Conservation (phyloP, 2,888 invertebrate species). For the Drosophila melanosoma region DNA sequence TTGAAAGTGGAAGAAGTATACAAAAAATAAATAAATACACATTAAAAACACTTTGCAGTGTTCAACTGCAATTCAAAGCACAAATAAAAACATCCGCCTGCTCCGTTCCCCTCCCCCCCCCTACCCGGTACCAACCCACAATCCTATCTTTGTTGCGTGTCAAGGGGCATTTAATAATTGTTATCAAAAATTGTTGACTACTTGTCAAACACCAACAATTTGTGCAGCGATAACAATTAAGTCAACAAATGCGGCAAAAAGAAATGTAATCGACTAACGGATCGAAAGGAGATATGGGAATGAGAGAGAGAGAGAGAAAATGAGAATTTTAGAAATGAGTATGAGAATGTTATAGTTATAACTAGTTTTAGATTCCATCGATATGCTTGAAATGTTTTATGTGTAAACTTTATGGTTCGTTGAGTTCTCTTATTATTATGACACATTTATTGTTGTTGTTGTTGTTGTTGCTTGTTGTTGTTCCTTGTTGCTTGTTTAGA, state of each 20-base stretch:
- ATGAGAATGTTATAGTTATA: slow-evolving; percentile 5
- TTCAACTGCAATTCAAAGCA: slow-evolving; percentile 26
- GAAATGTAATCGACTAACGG: slow-evolving; percentile 3
- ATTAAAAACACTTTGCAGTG: slow-evolving; percentile 9
- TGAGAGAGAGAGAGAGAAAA: background rate
- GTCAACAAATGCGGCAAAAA: slow-evolving; percentile 63
- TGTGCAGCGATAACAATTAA: slow-evolving; percentile 75
- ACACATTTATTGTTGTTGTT: slow-evolving; percentile 53
- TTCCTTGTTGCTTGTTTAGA: slow-evolving; percentile 28
- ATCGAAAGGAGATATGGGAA: slow-evolving; percentile 4
- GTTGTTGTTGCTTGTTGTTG: slow-evolving; percentile 6
- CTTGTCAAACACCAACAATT: slow-evolving; percentile 78
- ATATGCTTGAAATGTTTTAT: slow-evolving; percentile 63
- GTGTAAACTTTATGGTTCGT: slow-evolving; percentile 64
- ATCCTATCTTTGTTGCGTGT: slow-evolving; percentile 22
- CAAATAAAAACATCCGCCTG: slow-evolving; percentile 66
- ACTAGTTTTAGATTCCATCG: slow-evolving; percentile 37
- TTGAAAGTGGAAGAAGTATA: slow-evolving; percentile 8
- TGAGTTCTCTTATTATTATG: slow-evolving; percentile 66
- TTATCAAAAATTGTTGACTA: slow-evolving; percentile 76
- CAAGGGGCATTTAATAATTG: slow-evolving; percentile 57
- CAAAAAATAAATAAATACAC: background rate
- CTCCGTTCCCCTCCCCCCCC: background rate
- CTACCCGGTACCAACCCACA: background rate
- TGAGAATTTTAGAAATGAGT: background rate